These are phyloP conservation scores for Emmelina monodactyla DNA, from an alignment of 2,888 invertebrate species.

Conservation along the genomic window DNA sequence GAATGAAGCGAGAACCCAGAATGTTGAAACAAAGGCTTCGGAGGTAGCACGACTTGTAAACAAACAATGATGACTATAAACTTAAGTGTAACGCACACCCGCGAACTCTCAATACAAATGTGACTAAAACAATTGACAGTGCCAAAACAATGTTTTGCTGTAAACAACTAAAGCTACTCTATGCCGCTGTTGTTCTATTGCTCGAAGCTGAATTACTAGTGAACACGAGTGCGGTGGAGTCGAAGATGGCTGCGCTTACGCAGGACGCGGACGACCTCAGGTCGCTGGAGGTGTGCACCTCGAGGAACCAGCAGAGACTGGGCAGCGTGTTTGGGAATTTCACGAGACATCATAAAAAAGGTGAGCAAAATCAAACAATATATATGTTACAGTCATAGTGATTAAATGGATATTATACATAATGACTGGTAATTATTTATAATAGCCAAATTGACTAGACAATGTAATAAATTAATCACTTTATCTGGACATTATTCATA, in stretches of 20 bases:
- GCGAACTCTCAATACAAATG: conserved; percentile 31
- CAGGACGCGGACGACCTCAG: conserved; percentile 51
- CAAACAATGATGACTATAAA: conserved; percentile 54
- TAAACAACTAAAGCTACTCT: conserved; percentile 57
- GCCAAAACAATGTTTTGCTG: conserved; percentile 53
- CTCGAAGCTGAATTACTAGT: conserved; percentile 49
- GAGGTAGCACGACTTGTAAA: conserved; percentile 30
- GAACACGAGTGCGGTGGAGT: conserved; percentile 54
- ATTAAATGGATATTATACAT: too few relatives aligned
- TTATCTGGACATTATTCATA: too few relatives aligned
- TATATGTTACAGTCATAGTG: too few relatives aligned
- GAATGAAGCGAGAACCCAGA: too few relatives aligned
- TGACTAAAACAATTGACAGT: conserved; percentile 28
- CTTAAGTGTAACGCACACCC: conserved; percentile 36
- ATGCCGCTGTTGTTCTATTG: conserved; percentile 49
- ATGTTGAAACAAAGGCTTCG: too few relatives aligned
- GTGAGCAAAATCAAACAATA: too few relatives aligned
- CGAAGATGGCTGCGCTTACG: conserved; percentile 46
- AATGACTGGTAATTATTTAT: too few relatives aligned
- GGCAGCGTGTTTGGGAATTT: conserved; percentile 59
- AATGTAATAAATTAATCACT: too few relatives aligned
- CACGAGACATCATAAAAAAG: conserved; percentile 58
- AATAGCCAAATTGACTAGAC: too few relatives aligned
- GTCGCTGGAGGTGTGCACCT: conserved; percentile 48
- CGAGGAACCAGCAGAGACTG: conserved; percentile 49